These are phyloP conservation scores for Sarcophaga rosellei DNA, from an alignment of 2,888 invertebrate genomes.

Conservation along the genomic window DNA sequence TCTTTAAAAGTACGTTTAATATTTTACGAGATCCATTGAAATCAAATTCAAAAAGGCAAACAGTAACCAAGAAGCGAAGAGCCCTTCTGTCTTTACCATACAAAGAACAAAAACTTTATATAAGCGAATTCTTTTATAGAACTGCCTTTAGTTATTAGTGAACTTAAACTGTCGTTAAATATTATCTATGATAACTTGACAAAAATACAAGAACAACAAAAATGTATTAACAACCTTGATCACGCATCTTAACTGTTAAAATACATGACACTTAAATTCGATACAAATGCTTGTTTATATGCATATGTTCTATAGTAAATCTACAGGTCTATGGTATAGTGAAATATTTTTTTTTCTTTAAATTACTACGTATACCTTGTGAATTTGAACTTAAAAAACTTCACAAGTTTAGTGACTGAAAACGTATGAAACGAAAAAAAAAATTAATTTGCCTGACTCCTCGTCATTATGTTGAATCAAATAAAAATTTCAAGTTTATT, in stretches of 20 bases:
- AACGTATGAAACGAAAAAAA: not conserved
- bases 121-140: not conserved
- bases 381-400: slow-evolving; percentile 22
- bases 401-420: slow-evolving; percentile 15
- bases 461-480: slow-evolving; percentile 28
- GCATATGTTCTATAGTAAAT: too few relatives aligned
- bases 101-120: too few relatives aligned
- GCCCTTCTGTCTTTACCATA: too few relatives aligned
- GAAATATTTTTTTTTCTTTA: too few relatives aligned
- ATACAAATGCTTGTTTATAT: not conserved
- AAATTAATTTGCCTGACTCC: too few relatives aligned
- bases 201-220: not conserved
- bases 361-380: slow-evolving; percentile 15
- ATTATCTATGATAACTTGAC: slow-evolving; percentile 21
- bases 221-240: slow-evolving; percentile 51
- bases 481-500: slow-evolving; percentile 53
- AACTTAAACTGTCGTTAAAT: slow-evolving; percentile 14
- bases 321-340: too few relatives aligned
- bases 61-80: too few relatives aligned
- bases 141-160: not conserved
- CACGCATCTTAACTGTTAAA: slow-evolving; percentile 53
- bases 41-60: too few relatives aligned
- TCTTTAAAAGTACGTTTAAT: too few relatives aligned
- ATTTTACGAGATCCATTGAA: too few relatives aligned
- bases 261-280: slow-evolving; percentile 33